These are phyloP conservation scores for Endomychus coccineus DNA, from an alignment of 2,888 invertebrate genomes.

Conservation along the genomic window DNA sequence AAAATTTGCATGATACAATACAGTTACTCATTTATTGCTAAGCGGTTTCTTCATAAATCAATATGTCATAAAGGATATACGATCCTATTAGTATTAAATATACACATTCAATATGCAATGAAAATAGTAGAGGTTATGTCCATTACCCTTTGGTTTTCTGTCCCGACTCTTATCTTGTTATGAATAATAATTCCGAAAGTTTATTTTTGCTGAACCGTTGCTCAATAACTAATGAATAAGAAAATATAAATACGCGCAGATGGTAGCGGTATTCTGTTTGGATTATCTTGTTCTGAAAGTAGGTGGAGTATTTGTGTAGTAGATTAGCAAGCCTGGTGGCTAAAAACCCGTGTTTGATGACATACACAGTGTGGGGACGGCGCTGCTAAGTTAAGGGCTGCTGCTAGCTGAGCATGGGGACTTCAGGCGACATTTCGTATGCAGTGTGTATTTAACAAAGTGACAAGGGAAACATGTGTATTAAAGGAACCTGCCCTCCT, in stretches of 20 bases:
- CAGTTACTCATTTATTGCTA: too few relatives aligned
- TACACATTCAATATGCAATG: too few relatives aligned
- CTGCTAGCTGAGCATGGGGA: too few relatives aligned
- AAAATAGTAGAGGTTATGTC: too few relatives aligned
- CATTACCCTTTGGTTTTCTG: too few relatives aligned
- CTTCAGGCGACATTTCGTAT: constrained; percentile 46
- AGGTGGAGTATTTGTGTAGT: constrained; percentile 41
- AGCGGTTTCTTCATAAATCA: too few relatives aligned
- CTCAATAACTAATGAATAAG: constrained; percentile 28
- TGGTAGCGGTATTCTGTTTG: constrained; percentile 33
- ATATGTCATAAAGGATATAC: too few relatives aligned
- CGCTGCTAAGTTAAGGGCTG: too few relatives aligned
- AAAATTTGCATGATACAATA: too few relatives aligned
- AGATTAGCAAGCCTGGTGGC: constrained; percentile 38
- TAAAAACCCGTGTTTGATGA: constrained; percentile 39
- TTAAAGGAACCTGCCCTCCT: constrained; percentile 7
- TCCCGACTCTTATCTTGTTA: too few relatives aligned
- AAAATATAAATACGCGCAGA: constrained; percentile 32
- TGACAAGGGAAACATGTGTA: constrained; percentile 12
- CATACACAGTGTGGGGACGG: too few relatives aligned
- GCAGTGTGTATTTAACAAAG: constrained; percentile 43
- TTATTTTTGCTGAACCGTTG: constrained; percentile 9
- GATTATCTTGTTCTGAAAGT: constrained; percentile 33
- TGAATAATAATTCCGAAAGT: neutral
- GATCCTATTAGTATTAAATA: too few relatives aligned